Base-by-base conservation (phyloP, 1,140 invertebrate species). In the Berghia stephanieae region DNA sequence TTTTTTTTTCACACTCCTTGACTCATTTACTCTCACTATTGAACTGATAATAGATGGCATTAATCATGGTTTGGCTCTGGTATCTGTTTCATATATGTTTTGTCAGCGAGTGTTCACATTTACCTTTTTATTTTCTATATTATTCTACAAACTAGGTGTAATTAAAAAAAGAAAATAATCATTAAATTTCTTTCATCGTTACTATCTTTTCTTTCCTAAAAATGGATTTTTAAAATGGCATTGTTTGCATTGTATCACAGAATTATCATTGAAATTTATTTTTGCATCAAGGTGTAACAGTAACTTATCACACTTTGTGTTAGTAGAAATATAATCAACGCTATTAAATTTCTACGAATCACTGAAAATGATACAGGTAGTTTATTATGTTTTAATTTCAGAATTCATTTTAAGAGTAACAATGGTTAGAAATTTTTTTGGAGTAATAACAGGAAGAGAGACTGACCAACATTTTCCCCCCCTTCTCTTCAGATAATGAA, bases 401-500 rank as follows among this genome's bases (percentile, higher is more conserved):
- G 24, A 66, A 10, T 13, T 27, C 40, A 13, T 66, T 31, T 31
- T 31, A 31, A 36, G 34, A 13, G 13, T 66, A 66, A 66, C n/a
- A 38, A 31, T 66, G 34, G n/a, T 66, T 66, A 66, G 60, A n/a
- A n/a, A n/a, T n/a, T 38, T 66, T 66, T 66, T 38, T 66, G 60
- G 24, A 66, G 31, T 66, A 66, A n/a, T n/a, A 66, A 66, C 21
- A 5, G 27, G 40, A 24, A 36, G 60, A 31, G 40, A 36, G 31
- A 10, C 21, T 31, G 3, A 31, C 60, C 46, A 16, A 24, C 46
- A 13, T 52, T 16, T 24, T 5, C 55, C 24, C 5, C 60, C 27
- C 27, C 21, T 66, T 66, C 0, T 66, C 31, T 44, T 57, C 80
- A 81, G 80, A 81, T 81, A 18, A 74, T 81, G 75, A 81, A 77